Conservation (phyloP, 2,888 invertebrate genomes). For the Tetropium fuscum region DNA sequence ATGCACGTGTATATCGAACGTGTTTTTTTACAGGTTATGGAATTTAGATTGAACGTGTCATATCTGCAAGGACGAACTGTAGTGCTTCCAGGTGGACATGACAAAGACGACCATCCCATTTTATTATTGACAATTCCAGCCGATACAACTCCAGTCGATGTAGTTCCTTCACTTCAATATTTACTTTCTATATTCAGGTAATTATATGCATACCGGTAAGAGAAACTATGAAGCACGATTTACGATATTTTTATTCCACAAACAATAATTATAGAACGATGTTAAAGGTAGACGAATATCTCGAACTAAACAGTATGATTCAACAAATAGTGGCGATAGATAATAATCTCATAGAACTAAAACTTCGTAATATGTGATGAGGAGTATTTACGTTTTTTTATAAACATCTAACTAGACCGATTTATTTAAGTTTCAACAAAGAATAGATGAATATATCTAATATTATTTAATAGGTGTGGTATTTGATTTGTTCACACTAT, state of each 20-base stretch:
- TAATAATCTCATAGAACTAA: too few species aligned
- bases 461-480: too few species aligned
- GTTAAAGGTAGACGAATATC: too few species aligned
- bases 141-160: slow-evolving; percentile 69
- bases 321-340: too few species aligned
- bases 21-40: slow-evolving; percentile 63
- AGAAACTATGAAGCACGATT: not conserved
- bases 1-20: not conserved
- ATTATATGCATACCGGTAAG: not conserved
- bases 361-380: too few species aligned
- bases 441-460: too few species aligned
- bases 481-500: too few species aligned
- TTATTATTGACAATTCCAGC: slow-evolving; percentile 72
- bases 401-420: too few species aligned
- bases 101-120: slow-evolving; percentile 74
- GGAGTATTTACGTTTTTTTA: too few species aligned
- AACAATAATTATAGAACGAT: too few species aligned
- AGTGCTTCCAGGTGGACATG: slow-evolving; percentile 75
- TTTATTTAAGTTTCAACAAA: too few species aligned
- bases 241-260: not conserved
- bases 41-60: slow-evolving; percentile 66
- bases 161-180: slow-evolving; percentile 66
- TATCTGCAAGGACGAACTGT: slow-evolving; percentile 71
- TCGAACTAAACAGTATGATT: too few species aligned
- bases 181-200: slow-evolving; percentile 71